Evolutionary conservation across 2,888 invertebrate species (phyloP), one percentile per base, ranked within the genome.

Genomic region (Halictus ligatus): DNA sequence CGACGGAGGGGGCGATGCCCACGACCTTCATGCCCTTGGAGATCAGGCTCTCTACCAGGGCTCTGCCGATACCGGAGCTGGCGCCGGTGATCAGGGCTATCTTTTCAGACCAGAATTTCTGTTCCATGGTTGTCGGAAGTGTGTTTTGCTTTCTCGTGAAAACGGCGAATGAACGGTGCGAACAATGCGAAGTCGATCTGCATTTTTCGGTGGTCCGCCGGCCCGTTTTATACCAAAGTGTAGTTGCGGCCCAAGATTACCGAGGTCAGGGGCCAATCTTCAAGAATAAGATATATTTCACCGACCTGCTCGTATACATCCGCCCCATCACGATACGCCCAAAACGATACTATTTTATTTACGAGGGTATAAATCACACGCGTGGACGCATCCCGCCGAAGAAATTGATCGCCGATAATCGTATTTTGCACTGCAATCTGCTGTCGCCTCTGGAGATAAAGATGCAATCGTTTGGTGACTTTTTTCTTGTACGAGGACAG

Each of bases 11-110:
- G 10, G 94, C 95, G 84, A 95, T 94, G 2, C 95, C 96, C 2
- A 96, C 91, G 2, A 96, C 95, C 84, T 94, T 95, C 93, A 96
- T 82, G 15, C 96, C 96, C 21, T 94, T 94, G 84, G 92, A 84
- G 12, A 95, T 95, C 6, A 96, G 92, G 35, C 92, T 90, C 64
- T 95, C 89, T 40, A 94, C 92, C 40, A 95, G 91, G 4, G 95
- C 94, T 2, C 95, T 95, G 2, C 96, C 96, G 69, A 96, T 95
- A 25, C 96, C 96, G 0, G 94, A 93, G 84, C 95, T 95, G 4
- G 96, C 96, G 13, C 96, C 96, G 0, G 96, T 96, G 89, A 96
- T 95, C 73, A 96, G 95, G 0, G 95, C 95, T n/a, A 95, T 93
- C 89, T 95, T 95, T n/a, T 95, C 95, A 2, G 88, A 75, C 95